A percentile compares a stretch with the other conserved stretches of the same genome.
Evolutionary conservation across 2,888 invertebrate genomes (phyloP).

Genomic region (Griposia aprilina): DNA sequence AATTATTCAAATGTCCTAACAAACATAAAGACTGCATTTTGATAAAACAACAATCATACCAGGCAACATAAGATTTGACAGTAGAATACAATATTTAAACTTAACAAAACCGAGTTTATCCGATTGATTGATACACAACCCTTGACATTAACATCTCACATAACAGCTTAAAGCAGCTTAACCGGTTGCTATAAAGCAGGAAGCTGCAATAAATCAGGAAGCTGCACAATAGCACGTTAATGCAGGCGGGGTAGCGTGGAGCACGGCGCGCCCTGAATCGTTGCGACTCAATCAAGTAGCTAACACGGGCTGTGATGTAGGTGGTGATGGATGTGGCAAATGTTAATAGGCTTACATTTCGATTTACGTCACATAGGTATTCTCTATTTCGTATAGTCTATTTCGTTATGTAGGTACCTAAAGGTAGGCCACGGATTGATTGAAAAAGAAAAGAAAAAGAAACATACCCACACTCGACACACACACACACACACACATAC

Average conservation of each 20-base stretch:
- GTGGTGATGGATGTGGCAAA: constrained; percentile 19
- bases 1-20: neutral
- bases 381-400: too few species aligned
- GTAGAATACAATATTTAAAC: neutral
- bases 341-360: neutral
- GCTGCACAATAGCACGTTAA: constrained; percentile 56
- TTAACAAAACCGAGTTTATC: neutral
- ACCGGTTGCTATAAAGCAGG: constrained; percentile 18
- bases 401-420: too few species aligned
- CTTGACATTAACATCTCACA: constrained; percentile 11
- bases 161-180: constrained; percentile 36
- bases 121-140: constrained; percentile 7
- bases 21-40: neutral
- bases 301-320: constrained; percentile 15
- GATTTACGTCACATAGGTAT: neutral
- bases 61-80: neutral
- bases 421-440: too few species aligned
- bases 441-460: too few species aligned
- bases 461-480: too few species aligned
- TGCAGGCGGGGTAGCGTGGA: constrained; percentile 34
- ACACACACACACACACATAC: too few species aligned
- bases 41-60: neutral
- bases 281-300: constrained; percentile 63
- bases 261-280: constrained; percentile 59
- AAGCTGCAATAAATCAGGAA: constrained; percentile 49